Conservation (phyloP, 2,888 invertebrate species). For the Folsomia manolachei region DNA sequence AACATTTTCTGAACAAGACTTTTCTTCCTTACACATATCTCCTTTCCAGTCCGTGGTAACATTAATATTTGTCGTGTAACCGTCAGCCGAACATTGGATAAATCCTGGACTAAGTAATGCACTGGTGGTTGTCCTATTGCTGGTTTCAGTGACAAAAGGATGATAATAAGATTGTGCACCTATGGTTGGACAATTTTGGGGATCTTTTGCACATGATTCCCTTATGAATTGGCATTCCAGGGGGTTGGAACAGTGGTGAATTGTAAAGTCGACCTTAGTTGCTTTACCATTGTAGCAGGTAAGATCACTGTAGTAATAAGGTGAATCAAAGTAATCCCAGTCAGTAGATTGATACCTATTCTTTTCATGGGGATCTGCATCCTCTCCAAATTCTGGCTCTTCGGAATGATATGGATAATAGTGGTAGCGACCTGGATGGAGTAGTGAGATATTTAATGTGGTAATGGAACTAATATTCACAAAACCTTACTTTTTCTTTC, state of each 20-base stretch:
- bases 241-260: neutral
- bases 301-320: slow-evolving; percentile 2
- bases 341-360: neutral
- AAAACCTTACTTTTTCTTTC: neutral
- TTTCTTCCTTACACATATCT: neutral
- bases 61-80: neutral
- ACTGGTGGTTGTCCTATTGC: neutral
- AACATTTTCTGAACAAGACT: neutral
- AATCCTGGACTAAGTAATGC: neutral
- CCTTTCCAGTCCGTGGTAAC: slow-evolving; percentile 6
- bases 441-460: no score
- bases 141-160: neutral
- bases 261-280: neutral
- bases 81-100: neutral
- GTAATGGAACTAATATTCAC: no score
- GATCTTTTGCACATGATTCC: neutral
- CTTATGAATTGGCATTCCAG: neutral
- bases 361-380: neutral
- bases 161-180: neutral
- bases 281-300: slow-evolving; percentile 6
- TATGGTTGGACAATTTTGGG: neutral
- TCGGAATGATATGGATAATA: neutral
- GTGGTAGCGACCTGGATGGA: no score
- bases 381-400: slow-evolving; percentile 2
- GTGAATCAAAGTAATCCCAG: neutral